Conservation (phyloP, 2,113 vertebrate species). For the Syngnathus typhle region DNA sequence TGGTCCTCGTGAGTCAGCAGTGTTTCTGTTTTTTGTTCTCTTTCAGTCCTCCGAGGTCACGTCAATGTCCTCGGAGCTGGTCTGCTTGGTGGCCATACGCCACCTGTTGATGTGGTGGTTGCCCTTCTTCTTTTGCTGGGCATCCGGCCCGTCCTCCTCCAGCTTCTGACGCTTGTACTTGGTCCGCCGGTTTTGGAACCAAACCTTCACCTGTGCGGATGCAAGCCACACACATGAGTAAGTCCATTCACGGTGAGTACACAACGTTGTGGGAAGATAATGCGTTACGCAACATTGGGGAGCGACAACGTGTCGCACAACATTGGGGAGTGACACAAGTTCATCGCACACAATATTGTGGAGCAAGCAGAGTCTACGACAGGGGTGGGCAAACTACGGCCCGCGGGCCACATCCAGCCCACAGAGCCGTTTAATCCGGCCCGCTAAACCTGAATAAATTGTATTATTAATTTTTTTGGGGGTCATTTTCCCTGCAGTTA, state of each 20-base stretch:
- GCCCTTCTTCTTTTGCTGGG: slow-evolving; percentile 94
- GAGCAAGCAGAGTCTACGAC: background rate
- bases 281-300: background rate
- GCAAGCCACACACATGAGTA: background rate
- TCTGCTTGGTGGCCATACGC: slow-evolving; percentile 94
- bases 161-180: slow-evolving; percentile 98
- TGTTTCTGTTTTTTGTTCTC: background rate
- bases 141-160: slow-evolving; percentile 92
- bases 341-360: too few species aligned
- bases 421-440: too few species aligned
- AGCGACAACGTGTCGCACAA: background rate
- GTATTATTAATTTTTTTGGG: too few species aligned
- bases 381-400: too few species aligned
- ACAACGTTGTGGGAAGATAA: too few species aligned
- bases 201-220: slow-evolving; percentile 87
- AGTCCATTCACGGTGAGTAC: background rate
- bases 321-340: too few species aligned
- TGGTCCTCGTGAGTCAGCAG: slow-evolving; percentile 54
- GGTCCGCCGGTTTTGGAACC: slow-evolving; percentile 96
- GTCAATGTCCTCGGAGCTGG: slow-evolving; percentile 88
- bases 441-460: too few species aligned
- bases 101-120: slow-evolving; percentile 97
- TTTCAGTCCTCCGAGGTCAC: slow-evolving; percentile 85
- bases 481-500: too few species aligned
- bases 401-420: too few species aligned